These are phyloP conservation scores for Chaenodraco wilsoni DNA, from an alignment of 2,797 vertebrate species.

Conservation along the genomic window DNA sequence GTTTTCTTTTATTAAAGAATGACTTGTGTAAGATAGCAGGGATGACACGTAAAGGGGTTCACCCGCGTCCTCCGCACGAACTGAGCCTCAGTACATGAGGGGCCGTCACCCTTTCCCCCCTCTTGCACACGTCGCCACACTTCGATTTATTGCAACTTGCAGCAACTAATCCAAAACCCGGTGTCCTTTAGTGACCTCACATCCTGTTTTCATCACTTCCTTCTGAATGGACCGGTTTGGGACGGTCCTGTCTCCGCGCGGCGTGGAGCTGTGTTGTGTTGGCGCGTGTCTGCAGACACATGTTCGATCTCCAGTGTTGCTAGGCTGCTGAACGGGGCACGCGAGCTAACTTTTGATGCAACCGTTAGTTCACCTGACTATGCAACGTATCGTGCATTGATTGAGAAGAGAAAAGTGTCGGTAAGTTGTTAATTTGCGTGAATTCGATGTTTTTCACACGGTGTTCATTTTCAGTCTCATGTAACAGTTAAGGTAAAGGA, in stretches of 20 bases:
- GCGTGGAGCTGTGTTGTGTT: conserved; percentile 42
- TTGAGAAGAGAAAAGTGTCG: conserved; percentile 4
- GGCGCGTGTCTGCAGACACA: conserved; percentile 34
- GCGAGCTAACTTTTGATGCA: background rate
- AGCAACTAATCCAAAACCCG: conserved; percentile 35
- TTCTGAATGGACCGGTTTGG: conserved; percentile 67
- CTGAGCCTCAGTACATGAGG: no score
- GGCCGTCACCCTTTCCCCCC: background rate
- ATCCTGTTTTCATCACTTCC: conserved; percentile 80
- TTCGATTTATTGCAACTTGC: conserved; percentile 27
- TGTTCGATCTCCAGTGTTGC: background rate
- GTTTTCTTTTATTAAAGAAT: no score
- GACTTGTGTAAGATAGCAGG: no score
- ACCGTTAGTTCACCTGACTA: background rate
- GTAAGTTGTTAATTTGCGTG: conserved; percentile 25
- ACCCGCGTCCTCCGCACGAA: no score
- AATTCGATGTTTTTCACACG: background rate
- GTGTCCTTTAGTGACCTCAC: conserved; percentile 76
- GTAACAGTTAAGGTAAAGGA: background rate
- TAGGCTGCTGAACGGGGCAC: conserved; percentile 18
- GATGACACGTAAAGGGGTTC: no score
- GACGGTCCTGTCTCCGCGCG: conserved; percentile 57
- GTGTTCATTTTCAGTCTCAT: accelerated
- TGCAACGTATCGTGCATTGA: conserved; percentile 17
- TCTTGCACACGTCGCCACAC: background rate